These are phyloP conservation scores for Anableps anableps DNA, from an alignment of 2,797 vertebrate species.

Conservation along the genomic window DNA sequence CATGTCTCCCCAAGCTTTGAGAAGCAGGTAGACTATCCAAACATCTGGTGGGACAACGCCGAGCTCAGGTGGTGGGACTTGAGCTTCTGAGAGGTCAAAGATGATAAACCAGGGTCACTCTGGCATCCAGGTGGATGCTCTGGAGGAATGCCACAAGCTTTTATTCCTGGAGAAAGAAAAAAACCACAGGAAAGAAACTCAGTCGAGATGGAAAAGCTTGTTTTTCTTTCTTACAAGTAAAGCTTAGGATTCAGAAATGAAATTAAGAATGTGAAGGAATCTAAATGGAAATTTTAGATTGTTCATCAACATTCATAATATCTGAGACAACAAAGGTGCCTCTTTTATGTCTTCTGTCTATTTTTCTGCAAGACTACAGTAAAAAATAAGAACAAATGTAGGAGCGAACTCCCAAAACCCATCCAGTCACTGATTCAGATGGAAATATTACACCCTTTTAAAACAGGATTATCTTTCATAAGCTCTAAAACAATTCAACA, in stretches of 20 bases:
- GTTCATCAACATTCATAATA: neutral
- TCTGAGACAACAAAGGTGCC: neutral
- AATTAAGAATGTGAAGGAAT: neutral
- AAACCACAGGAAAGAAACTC: neutral
- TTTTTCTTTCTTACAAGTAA: constrained; percentile 3
- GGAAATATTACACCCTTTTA: neutral
- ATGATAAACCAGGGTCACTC: constrained; percentile 56
- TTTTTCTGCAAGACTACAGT: neutral
- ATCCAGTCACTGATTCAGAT: neutral
- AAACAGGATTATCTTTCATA: neutral
- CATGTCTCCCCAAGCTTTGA: constrained; percentile 71
- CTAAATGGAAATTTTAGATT: neutral
- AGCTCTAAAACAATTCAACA: neutral
- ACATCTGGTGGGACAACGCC: constrained; percentile 64
- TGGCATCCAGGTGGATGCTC: constrained; percentile 66
- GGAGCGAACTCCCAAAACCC: neutral
- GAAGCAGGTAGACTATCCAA: constrained; percentile 69
- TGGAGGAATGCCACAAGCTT: constrained; percentile 17
- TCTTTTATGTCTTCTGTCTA: neutral
- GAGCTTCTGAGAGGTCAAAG: constrained; percentile 58
- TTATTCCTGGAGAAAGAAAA: neutral
- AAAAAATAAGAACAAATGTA: neutral
- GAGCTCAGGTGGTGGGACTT: constrained; percentile 57
- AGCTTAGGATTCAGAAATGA: neutral
- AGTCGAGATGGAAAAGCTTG: constrained; percentile 16